Percentiles rank a stretch among this genome's conserved stretches.
Conservation (phyloP, 2,888 invertebrate genomes). For the Chymomyza procnemis region DNA sequence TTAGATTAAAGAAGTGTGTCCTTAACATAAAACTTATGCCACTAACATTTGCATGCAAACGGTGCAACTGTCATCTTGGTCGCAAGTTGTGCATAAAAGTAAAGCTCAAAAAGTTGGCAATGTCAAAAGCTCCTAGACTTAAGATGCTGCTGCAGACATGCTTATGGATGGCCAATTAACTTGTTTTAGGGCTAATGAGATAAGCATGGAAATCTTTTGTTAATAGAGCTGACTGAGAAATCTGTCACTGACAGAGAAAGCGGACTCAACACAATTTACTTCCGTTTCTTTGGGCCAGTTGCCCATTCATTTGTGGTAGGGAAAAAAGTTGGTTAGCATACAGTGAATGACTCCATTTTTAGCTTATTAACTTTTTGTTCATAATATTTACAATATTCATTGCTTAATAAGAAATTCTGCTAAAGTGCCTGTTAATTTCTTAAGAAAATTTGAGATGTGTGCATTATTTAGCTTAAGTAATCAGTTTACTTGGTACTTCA, state of each 20-base stretch:
- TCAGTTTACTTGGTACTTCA: no score
- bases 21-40: not conserved
- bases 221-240: constrained; percentile 1
- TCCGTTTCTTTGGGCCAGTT: constrained; percentile 28
- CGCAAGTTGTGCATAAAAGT: no score
- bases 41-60: constrained; percentile 60
- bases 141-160: constrained; percentile 50
- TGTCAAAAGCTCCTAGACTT: not conserved
- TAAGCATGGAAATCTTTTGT: constrained; percentile 54
- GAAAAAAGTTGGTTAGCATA: no score
- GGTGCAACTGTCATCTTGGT: constrained; percentile 9
- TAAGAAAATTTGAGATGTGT: no score
- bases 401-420: no score
- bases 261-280: constrained; percentile 54
- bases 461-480: no score
- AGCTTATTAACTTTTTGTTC: no score
- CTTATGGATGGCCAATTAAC: constrained; percentile 54
- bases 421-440: no score
- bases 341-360: no score
- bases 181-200: constrained; percentile 67
- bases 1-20: no score
- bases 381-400: no score
- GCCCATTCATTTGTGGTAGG: no score
- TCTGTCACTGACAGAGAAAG: not conserved
- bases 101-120: not conserved